Percentiles rank a stretch among this genome's conserved stretches.
phyloP scores from a whole-genome alignment of 2,888 invertebrate species.

The Achlya flavicornis region DNA sequence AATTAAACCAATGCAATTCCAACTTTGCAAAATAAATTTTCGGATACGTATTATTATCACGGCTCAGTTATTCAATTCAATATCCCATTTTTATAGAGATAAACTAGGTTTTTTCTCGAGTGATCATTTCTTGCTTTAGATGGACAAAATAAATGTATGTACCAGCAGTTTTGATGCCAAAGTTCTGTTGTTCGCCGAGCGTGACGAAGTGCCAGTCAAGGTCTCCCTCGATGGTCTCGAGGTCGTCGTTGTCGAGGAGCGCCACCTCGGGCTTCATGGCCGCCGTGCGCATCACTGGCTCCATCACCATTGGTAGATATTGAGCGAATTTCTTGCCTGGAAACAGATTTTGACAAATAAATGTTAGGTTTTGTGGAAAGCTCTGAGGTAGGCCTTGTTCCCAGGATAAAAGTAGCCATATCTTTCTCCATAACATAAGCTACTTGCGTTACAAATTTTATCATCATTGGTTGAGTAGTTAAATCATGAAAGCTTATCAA shows the following conservation, averaged over 20 bases:
- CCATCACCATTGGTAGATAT: constrained; percentile 97
- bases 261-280: constrained; percentile 97
- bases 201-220: constrained; percentile 97
- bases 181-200: constrained; percentile 96
- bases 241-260: constrained; percentile 92
- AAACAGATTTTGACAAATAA: constrained; percentile 12
- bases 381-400: too few relatives aligned
- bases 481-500: too few relatives aligned
- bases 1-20: too few relatives aligned
- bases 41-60: not conserved
- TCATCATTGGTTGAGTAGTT: too few relatives aligned
- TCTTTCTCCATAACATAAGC: too few relatives aligned
- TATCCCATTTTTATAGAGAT: not conserved
- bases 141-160: constrained; percentile 15
- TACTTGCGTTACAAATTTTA: too few relatives aligned
- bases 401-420: too few relatives aligned
- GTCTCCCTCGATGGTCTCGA: constrained; percentile 92
- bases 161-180: constrained; percentile 96
- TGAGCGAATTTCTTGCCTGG: constrained; percentile 93
- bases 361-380: not conserved
- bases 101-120: not conserved
- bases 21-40: not conserved
- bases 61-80: not conserved
- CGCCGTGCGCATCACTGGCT: constrained; percentile 95
- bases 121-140: too few relatives aligned